Conservation (phyloP, 1,140 invertebrate species). For the Drosophila nannoptera region DNA sequence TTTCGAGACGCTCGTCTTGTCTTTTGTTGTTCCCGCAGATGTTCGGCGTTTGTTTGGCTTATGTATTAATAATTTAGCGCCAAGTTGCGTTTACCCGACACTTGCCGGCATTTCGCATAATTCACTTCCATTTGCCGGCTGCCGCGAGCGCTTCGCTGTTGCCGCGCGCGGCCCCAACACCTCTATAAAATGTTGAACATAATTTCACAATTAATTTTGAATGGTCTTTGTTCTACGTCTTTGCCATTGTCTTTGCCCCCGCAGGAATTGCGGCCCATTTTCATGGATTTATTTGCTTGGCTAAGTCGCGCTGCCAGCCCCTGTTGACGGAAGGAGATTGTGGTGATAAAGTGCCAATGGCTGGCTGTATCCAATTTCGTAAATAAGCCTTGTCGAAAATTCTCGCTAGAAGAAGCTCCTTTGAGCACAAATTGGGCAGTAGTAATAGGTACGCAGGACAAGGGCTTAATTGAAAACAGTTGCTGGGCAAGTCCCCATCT, state of each 20-base stretch:
- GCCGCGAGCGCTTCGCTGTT: background rate
- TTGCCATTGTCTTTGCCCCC: background rate
- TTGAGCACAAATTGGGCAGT: no score
- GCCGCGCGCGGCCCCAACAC: slow-evolving; percentile 13
- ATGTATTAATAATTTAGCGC: slow-evolving; percentile 73
- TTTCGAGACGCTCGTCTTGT: slow-evolving; percentile 31
- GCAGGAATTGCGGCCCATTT: background rate
- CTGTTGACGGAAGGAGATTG: background rate
- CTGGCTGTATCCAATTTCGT: no score
- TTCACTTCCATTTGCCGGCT: slow-evolving; percentile 57
- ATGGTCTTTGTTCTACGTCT: slow-evolving; percentile 10
- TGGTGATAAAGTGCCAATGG: no score
- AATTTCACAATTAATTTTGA: slow-evolving; percentile 41
- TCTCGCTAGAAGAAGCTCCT: no score
- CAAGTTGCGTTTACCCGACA: slow-evolving; percentile 63
- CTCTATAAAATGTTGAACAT: slow-evolving; percentile 27
- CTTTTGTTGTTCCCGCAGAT: slow-evolving; percentile 41
- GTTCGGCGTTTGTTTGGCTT: slow-evolving; percentile 44
- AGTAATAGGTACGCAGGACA: no score
- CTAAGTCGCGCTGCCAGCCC: background rate
- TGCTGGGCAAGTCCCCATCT: no score
- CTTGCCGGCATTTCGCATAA: slow-evolving; percentile 68
- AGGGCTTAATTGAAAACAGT: no score
- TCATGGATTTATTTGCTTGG: slow-evolving; percentile 10
- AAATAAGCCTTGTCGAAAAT: no score